A percentile compares a stretch with the other conserved stretches of the same genome.
Conservation (phyloP, 2,888 invertebrate genomes). For the Kuschelorhynchus macadamiae region DNA sequence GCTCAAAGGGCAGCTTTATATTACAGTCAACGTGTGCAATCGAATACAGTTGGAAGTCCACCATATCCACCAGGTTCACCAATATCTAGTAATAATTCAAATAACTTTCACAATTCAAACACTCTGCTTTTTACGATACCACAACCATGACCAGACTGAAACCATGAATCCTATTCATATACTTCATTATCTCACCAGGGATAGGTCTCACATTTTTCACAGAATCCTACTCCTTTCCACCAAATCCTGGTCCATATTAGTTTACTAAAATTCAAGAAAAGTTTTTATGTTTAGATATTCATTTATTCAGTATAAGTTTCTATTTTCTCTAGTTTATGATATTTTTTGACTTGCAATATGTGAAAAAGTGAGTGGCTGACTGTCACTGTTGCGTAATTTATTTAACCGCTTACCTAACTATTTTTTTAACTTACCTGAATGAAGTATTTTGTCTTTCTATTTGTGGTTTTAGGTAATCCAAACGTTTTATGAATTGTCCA, state of each 20-base stretch:
- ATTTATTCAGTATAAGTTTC: no score
- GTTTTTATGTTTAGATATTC: no score
- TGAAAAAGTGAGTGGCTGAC: no score
- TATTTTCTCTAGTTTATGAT: no score
- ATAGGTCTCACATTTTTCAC: neutral
- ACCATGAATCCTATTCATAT: neutral
- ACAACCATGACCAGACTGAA: neutral
- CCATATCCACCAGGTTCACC: no score
- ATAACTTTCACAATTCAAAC: no score
- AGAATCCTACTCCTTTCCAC: neutral
- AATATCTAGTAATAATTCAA: no score
- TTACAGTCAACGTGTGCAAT: neutral
- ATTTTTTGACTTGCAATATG: no score
- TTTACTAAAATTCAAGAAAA: neutral
- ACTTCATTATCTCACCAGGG: neutral
- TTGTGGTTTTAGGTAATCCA: constrained; percentile 5
- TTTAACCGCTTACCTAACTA: no score
- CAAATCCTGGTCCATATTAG: neutral
- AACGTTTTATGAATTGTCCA: constrained; percentile 8
- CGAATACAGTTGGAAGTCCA: no score
- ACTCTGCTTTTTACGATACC: neutral
- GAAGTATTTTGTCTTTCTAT: constrained; percentile 2
- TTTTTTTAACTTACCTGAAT: no score
- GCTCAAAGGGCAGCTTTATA: neutral
- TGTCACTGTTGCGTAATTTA: no score